Conservation (phyloP, 2,797 vertebrate species). For the Hirundo rustica region DNA sequence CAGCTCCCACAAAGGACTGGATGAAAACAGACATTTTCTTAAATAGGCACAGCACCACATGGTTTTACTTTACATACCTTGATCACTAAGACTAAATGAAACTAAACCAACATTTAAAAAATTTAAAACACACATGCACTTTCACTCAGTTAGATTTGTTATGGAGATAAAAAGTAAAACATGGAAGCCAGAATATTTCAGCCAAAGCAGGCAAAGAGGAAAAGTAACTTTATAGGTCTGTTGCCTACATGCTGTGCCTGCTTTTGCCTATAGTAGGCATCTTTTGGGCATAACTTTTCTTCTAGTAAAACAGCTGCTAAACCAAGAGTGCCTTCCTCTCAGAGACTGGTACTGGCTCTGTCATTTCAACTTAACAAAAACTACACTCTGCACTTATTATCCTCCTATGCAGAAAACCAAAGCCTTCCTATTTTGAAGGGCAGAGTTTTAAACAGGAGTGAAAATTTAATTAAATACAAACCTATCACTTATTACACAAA, state of each 20-base stretch:
- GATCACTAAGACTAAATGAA: not conserved
- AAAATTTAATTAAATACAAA: not conserved
- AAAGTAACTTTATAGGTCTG: not conserved
- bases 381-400: not conserved
- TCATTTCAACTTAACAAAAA: not conserved
- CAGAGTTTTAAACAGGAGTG: not conserved
- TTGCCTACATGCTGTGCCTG: not conserved
- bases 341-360: not conserved
- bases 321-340: not conserved
- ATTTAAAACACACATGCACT: not conserved
- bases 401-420: not conserved
- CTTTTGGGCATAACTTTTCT: not conserved
- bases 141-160: not conserved
- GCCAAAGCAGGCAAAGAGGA: not conserved
- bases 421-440: not conserved
- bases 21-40: not conserved
- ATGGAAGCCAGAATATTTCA: not conserved
- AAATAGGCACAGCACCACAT: not conserved
- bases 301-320: not conserved
- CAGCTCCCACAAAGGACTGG: not conserved
- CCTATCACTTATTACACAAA: not conserved
- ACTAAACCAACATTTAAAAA: not conserved
- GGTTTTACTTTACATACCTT: not conserved
- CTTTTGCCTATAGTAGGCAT: not conserved
- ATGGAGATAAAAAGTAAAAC: not conserved